Evolutionary conservation across 2,113 vertebrate genomes (phyloP), one percentile per base, ranked within the genome.

Genomic region (Leucopsar rothschildi): DNA sequence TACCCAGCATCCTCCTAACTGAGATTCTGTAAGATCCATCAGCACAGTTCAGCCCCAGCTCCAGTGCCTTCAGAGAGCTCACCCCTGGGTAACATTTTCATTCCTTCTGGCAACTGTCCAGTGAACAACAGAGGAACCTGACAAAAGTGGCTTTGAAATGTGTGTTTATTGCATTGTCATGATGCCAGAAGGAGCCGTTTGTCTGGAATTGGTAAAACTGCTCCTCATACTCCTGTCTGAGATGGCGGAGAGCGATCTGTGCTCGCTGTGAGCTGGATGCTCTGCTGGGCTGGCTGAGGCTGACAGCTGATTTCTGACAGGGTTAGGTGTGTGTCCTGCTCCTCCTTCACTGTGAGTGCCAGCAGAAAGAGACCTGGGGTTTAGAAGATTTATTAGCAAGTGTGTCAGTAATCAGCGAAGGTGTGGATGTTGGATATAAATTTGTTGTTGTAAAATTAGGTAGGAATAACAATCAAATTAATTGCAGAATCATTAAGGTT

Each of bases 91-190:
- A 95, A 91, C 84, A 10, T 84, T 95, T 92, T 82, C 92, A 91
- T 89, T 94, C 82, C 69, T 77, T 33, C 71, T 97, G 96, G 96
- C 86, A 82, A 22, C 53, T 50, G 49, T 57, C 90, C 93, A 90
- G 78, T 0, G 15, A 85, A 73, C 78, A 90, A 63, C 55, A 82
- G 87, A 95, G 91, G 64, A 94, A 94, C 92, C 87, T 88, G 85
- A 72, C 4, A 3, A 78, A 81, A 90, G 79, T 92, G 92, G 55
- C 90, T 96, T 95, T 92, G 93, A 96, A 96, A 96, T 83, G 88
- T 90, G 90, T 86, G 82, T 95, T 97, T 95, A 96, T 97, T 88
- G 95, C 92, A 27, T 68, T 96, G 94, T 95, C 90, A 9, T 76
- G 25, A 6, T 89, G 94, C 94, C 95, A 96, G 94, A 84, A 79